phyloP scores from a whole-genome alignment of 2,888 invertebrate genomes.

The Lapara coniferarum region DNA sequence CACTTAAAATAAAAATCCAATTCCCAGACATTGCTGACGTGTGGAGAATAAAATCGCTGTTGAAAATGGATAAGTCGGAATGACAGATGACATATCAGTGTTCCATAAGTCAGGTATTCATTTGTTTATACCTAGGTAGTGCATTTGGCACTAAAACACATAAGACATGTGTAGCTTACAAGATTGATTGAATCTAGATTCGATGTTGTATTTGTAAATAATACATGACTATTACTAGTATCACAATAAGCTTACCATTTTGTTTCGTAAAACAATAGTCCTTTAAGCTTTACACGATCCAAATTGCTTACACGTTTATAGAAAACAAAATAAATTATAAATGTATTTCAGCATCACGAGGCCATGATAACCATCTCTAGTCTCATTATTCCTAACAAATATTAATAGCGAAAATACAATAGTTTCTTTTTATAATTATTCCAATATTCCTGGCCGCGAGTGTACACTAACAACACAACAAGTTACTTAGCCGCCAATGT shows the following conservation, averaged over 20 bases:
- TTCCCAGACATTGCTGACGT: conserved; percentile 2
- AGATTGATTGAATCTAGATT: no score
- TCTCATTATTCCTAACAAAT: no score
- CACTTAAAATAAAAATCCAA: conserved; percentile 6
- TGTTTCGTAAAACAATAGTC: no score
- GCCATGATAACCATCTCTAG: no score
- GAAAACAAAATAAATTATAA: no score
- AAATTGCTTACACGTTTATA: no score
- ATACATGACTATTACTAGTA: no score
- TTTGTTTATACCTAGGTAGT: not conserved
- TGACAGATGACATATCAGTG: not conserved
- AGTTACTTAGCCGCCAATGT: conserved; percentile 46
- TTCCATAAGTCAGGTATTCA: not conserved
- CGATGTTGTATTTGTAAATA: no score
- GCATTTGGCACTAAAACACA: not conserved
- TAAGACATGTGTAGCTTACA: no score
- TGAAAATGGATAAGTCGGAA: not conserved
- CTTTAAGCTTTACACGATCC: no score
- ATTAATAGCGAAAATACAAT: not conserved
- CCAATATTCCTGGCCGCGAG: conserved; percentile 27
- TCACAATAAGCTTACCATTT: no score
- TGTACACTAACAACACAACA: conserved; percentile 39
- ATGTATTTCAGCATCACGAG: no score
- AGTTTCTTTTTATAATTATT: not conserved
- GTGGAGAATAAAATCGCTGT: conserved; percentile 7